Evolutionary conservation across 2,113 vertebrate species (phyloP), one percentile per base, ranked within the genome.

Genomic region (Oryzias celebensis): DNA sequence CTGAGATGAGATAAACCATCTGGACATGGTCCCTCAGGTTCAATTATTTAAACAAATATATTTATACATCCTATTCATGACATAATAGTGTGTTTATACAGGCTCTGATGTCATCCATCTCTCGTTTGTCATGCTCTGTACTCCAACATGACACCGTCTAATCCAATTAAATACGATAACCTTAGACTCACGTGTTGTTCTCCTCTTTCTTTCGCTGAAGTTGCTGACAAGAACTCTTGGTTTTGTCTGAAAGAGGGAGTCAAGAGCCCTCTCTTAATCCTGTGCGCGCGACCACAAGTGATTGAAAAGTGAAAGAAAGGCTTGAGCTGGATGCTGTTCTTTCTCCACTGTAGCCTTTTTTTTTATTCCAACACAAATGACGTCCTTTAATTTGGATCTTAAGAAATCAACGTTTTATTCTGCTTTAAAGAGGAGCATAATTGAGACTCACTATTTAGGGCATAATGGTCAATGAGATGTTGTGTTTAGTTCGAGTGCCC

Each of bases 101-200:
- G 41, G 53, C 26, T 26, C 58, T 54, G 50, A 75, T 72, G 43
- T 18, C 74, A 73, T 73, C 76, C 60, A 46, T 81, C 73, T 80
- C 78, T 75, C 73, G 75, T 74, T 72, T 83, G 81, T 85, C 82
- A 78, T 73, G 80, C 78, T 88, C 80, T 66, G 60, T 73, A 84
- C 80, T 87, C 69, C 65, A 75, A 81, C 75, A 67, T 74, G 78
- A 90, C 89, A 88, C 85, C 85, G 75, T 80, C 82, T 92, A 92
- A 92, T 92, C 91, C 91, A 91, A 91, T 93, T 92, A 91, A 92
- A 90, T 75, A 88, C 81, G 87, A 89, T 86, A 89, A 88, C 86
- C 84, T 87, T 36, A 81, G 81, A 79, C 79, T 85, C 75, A 71
- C 80, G 65, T 85, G 77, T 86, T 90, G 72, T 87, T 87, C 77